Evolutionary conservation across 1,140 invertebrate species (phyloP).

Genomic region (Homalodisca vitripennis): DNA sequence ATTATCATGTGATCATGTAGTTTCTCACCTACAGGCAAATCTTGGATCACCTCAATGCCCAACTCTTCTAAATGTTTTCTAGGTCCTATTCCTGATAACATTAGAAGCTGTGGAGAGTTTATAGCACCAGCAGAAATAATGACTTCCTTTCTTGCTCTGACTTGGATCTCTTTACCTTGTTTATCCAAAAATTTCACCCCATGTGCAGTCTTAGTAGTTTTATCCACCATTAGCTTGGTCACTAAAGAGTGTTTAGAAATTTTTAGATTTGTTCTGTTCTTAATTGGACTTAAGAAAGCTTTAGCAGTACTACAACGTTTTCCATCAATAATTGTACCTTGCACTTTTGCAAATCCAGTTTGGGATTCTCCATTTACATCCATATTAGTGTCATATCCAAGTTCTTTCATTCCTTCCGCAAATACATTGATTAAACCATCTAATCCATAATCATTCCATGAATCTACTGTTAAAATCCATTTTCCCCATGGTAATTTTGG

Average conservation of each 20-base stretch:
- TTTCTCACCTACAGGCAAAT: slow-evolving; percentile 73
- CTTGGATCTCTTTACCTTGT: slow-evolving; percentile 8
- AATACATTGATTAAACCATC: slow-evolving; percentile 43
- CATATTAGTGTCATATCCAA: slow-evolving; percentile 52
- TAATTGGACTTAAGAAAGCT: slow-evolving; percentile 68
- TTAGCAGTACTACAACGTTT: slow-evolving; percentile 69
- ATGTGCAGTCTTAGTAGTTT: slow-evolving; percentile 62
- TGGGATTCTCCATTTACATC: slow-evolving; percentile 54
- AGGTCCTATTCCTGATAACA: slow-evolving; percentile 75
- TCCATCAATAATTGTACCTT: slow-evolving; percentile 64
- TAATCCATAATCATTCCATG: slow-evolving; percentile 54
- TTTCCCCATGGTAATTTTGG: slow-evolving; percentile 46
- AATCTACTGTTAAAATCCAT: slow-evolving; percentile 41
- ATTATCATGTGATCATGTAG: slow-evolving; percentile 64
- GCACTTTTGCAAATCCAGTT: slow-evolving; percentile 47
- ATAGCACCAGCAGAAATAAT: slow-evolving; percentile 61
- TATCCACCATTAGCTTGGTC: slow-evolving; percentile 73
- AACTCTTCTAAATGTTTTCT: slow-evolving; percentile 63
- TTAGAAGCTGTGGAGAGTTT: slow-evolving; percentile 66
- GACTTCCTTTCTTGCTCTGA: slow-evolving; percentile 35
- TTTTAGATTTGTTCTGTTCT: slow-evolving; percentile 61
- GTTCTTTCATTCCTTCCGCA: slow-evolving; percentile 39
- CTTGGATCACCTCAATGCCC: slow-evolving; percentile 62
- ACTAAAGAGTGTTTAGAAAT: slow-evolving; percentile 63
- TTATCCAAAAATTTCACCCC: slow-evolving; percentile 62